Evolutionary conservation across 2,797 vertebrate genomes (phyloP), one percentile per base, ranked within the genome.

Genomic region (Epinephelus awoara): DNA sequence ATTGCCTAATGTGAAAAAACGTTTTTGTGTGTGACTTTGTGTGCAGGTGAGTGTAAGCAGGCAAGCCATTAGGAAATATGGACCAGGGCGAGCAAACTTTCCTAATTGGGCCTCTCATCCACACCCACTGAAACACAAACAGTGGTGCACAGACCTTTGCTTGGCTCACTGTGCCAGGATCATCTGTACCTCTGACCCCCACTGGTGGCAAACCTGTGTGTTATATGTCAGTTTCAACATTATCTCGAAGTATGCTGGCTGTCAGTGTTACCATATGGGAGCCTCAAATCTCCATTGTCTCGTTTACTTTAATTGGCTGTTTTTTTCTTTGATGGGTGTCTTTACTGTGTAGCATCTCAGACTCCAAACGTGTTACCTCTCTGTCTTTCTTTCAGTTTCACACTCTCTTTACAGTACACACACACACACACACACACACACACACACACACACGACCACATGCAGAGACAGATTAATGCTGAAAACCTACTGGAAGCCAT

Each of bases 401-500:
- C 19, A 56, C 21, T 38, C 34, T 58, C 49, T 55, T 19, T 25
- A 42, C 9, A 42, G 40, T 25, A 40, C 55, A 61, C 38, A 66
- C 55, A 49, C 15, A 64, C 40, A 54, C 19, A 54, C 25, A 27
- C 27, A 27, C 27, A 49, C 55, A 61, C 38, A 66, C 55, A 29
- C 27, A 29, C 27, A 29, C 42, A 49, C 15, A 64, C 42, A 54
- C 19, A 54, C 1, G 56, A 40, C 25, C 44, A 21, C 78, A 82
- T 44, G 58, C 34, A 0, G n/a, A 55, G 19, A 18, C 42, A 68
- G 25, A 79, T 68, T 82, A 49, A 80, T 67, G 25, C 6, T 52
- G 1, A 64, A 61, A 61, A 44, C 47, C 61, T 56, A 75, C 64
- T 72, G 76, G 79, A 85, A 57, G 72, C 62, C 27, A 40, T 44